Evolutionary conservation across 2,113 vertebrate species (phyloP), one percentile per base, ranked within the genome.

Genomic region (Neoarius graeffei): DNA sequence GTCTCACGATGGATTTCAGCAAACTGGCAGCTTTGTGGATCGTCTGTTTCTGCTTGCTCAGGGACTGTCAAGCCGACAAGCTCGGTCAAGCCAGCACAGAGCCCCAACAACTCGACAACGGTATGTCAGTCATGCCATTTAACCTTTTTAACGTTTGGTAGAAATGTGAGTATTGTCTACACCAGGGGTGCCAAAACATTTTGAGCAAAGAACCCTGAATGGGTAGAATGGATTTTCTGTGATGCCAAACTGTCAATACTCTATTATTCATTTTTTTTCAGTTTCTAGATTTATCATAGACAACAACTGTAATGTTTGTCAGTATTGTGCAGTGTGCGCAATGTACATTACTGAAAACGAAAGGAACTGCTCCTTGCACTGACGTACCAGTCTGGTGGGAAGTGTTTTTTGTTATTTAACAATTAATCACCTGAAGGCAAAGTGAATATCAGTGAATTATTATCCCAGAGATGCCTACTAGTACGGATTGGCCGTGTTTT

Each of bases 1-100:
- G 92, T 79, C 83, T 89, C 93, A 89, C 59, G 91, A 96, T 95
- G 95, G 94, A 95, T 89, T 93, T 93, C 76, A 92, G 91, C 89
- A 94, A 90, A 90, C 81, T 92, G 66, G 84, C 93, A 88, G 91
- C 92, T 85, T 87, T 95, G 74, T 96, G 94, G 95, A 94, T 95
- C 87, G 88, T 93, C 84, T 94, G 87, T 87, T 84, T 95, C 30
- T 95, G 91, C 89, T 81, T 95, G n/a, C 19, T 94, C 86, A 91
- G 93, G 50, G 84, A 94, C 85, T 92, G 91, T 87, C 85, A 50
- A 88, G 90, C 90, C 17, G 94, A 95, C 66, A 95, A 93, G 87
- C 52, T 84, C 35, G 88, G 81, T 91, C 89, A 90, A 56, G 50
- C 86, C 6, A 67, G 84, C 69, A 11, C 54, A 0, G 94, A 96